These are phyloP conservation scores for Antrozous pallidus DNA, from an alignment of 2,797 vertebrate genomes.

Conservation along the genomic window DNA sequence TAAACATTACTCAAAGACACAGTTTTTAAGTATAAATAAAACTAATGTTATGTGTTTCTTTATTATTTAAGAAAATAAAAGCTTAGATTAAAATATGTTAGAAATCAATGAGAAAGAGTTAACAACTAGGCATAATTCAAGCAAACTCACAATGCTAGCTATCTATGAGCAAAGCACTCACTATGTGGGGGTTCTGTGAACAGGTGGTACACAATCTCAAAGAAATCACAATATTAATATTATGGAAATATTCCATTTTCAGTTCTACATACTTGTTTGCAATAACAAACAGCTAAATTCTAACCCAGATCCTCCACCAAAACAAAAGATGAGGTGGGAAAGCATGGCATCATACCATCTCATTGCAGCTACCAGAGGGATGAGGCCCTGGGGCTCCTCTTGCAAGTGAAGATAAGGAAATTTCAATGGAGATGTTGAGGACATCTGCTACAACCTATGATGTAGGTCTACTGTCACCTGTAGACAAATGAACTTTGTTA, in stretches of 20 bases:
- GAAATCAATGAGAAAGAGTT: conserved; percentile 36
- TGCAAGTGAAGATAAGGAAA: not conserved
- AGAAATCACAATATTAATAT: not conserved
- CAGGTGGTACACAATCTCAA: not conserved
- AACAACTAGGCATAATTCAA: not conserved
- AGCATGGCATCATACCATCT: not conserved
- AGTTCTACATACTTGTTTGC: not conserved
- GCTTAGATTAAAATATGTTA: conserved; percentile 15
- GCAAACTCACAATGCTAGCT: not conserved
- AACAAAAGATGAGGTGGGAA: not conserved
- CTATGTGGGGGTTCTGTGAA: not conserved
- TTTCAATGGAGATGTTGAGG: not conserved
- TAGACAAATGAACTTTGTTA: conserved; percentile 39
- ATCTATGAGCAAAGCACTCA: not conserved
- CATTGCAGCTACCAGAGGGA: not conserved
- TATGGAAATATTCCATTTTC: not conserved
- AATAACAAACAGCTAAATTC: conserved; percentile 36
- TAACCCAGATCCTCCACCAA: not conserved
- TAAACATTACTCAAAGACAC: conserved; percentile 35
- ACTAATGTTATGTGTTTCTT: not conserved
- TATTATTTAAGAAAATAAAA: conserved; percentile 39
- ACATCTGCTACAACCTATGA: not conserved
- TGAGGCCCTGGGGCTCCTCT: not conserved
- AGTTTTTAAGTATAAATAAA: conserved; percentile 44
- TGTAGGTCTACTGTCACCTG: not conserved